These are phyloP conservation scores for Trachelipus rathkii DNA, from an alignment of 1,140 invertebrate species.

Conservation along the genomic window DNA sequence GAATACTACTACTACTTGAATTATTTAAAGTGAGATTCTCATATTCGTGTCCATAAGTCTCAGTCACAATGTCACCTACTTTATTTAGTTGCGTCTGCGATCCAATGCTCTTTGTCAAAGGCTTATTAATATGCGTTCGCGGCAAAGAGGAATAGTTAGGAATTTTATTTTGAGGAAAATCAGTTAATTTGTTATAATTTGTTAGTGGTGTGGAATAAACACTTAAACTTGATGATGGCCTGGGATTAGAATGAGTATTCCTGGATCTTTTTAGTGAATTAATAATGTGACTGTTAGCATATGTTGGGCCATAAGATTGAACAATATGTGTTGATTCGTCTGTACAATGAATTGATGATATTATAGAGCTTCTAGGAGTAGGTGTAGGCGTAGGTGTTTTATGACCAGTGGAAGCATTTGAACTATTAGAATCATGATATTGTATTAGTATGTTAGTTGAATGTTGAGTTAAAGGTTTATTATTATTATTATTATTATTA, in stretches of 20 bases:
- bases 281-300: conserved; percentile 26
- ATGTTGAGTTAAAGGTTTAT: conserved; percentile 35
- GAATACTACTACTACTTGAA: too few species aligned
- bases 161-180: not conserved
- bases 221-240: conserved; percentile 8
- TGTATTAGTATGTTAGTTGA: conserved; percentile 44
- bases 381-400: conserved; percentile 32
- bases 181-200: not conserved
- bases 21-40: too few species aligned
- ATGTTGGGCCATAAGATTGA: conserved; percentile 40
- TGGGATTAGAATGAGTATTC: conserved; percentile 7
- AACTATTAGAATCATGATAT: conserved; percentile 32
- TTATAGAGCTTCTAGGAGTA: conserved; percentile 38
- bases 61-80: too few species aligned
- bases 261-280: conserved; percentile 34
- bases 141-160: not conserved
- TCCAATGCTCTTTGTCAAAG: not conserved
- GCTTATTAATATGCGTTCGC: not conserved
- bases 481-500: conserved; percentile 6
- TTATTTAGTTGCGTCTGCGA: not conserved
- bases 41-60: too few species aligned
- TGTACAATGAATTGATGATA: conserved; percentile 38
- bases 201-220: not conserved
- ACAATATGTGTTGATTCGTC: conserved; percentile 43
- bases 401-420: not conserved